phyloP scores from a whole-genome alignment of 2,797 vertebrate species.

The Scolopax rusticola region DNA sequence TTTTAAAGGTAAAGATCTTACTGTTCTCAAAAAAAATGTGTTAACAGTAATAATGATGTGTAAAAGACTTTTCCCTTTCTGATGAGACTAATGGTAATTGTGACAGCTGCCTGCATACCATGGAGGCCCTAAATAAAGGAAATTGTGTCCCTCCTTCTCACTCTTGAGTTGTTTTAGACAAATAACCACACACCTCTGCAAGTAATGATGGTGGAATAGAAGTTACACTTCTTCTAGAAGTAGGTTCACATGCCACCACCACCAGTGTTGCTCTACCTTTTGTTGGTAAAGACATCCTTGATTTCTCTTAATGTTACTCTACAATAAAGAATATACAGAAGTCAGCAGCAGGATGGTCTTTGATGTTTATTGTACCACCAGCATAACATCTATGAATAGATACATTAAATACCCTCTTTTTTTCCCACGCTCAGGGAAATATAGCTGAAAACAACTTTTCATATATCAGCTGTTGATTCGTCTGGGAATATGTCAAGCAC shows the following conservation, averaged over 20 bases:
- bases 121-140: background rate
- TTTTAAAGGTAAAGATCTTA: background rate
- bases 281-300: background rate
- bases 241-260: background rate
- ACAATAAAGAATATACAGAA: background rate
- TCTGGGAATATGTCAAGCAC: background rate
- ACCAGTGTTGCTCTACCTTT: background rate
- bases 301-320: background rate
- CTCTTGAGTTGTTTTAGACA: background rate
- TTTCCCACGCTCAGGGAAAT: background rate
- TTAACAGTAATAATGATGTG: background rate
- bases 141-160: background rate
- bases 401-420: background rate
- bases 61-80: background rate
- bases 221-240: background rate
- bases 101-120: background rate
- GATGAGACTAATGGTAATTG: background rate
- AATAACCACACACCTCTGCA: background rate
- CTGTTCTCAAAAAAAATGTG: background rate
- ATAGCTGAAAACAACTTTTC: constrained; percentile 7
- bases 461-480: background rate
- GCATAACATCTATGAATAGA: background rate
- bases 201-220: background rate
- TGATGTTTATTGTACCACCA: background rate
- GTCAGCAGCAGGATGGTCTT: background rate